Percentiles rank a stretch among this genome's conserved stretches.
phyloP scores from a whole-genome alignment of 1,140 invertebrate genomes.

The Acromyrmex heyeri region DNA sequence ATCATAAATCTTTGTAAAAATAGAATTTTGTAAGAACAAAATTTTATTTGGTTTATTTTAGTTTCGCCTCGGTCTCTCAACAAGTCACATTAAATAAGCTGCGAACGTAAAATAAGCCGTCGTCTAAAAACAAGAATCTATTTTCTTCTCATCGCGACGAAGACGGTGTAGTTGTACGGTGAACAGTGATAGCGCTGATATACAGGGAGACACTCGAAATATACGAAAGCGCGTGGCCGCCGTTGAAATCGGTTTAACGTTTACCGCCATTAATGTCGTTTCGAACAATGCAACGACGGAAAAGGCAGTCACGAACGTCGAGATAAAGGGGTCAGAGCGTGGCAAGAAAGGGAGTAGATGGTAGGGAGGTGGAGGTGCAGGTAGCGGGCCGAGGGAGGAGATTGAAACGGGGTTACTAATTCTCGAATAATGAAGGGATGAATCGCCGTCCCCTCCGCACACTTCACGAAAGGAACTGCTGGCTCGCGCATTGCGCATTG shows the following conservation, averaged over 20 bases:
- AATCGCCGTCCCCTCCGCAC: constrained; percentile 81
- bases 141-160: constrained; percentile 20
- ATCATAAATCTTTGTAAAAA: background rate
- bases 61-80: background rate
- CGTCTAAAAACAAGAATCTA: constrained; percentile 40
- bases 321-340: constrained; percentile 77
- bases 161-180: background rate
- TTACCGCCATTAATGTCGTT: constrained; percentile 56
- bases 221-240: constrained; percentile 40
- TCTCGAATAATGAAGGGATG: constrained; percentile 86
- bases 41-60: constrained; percentile 18
- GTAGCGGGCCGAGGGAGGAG: constrained; percentile 41
- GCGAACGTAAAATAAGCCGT: background rate
- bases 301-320: constrained; percentile 56
- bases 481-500: constrained; percentile 54
- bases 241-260: constrained; percentile 64
- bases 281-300: constrained; percentile 61
- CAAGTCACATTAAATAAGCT: constrained; percentile 27
- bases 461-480: constrained; percentile 68
- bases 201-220: constrained; percentile 44
- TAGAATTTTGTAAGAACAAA: constrained; percentile 32
- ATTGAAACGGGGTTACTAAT: constrained; percentile 85
- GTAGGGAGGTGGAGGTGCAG: constrained; percentile 42
- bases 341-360: constrained; percentile 55
- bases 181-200: background rate